Evolutionary conservation across 2,113 vertebrate genomes (phyloP).

Genomic region (Diadophis punctatus): DNA sequence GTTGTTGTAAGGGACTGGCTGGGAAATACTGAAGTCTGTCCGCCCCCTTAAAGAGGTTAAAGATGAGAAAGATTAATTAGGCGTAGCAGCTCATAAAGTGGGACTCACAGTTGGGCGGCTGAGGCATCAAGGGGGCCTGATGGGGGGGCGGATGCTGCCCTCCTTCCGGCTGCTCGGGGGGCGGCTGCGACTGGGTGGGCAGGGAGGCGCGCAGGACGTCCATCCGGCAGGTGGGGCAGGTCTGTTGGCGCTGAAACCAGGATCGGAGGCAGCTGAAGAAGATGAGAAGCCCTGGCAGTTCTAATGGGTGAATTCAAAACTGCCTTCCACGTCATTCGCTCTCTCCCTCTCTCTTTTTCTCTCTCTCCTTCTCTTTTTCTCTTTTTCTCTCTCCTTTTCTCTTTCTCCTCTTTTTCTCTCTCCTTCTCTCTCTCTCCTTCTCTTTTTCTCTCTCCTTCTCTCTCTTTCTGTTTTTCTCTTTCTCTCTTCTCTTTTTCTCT

Average conservation of each 20-base stretch:
- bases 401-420: too few species aligned
- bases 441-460: too few species aligned
- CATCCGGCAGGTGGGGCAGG: conserved; percentile 95
- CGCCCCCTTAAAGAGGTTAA: background rate
- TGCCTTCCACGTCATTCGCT: background rate
- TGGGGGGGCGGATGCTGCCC: conserved; percentile 58
- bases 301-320: background rate
- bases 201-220: conserved; percentile 86
- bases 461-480: too few species aligned
- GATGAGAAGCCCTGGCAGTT: background rate
- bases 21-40: too few species aligned
- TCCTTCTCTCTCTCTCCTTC: too few species aligned
- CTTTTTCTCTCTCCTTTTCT: too few species aligned
- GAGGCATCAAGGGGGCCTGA: conserved; percentile 67
- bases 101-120: conserved; percentile 79
- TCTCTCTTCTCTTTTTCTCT: too few species aligned
- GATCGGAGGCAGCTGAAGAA: conserved; percentile 86
- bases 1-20: background rate
- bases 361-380: background rate
- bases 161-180: conserved; percentile 66
- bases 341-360: background rate
- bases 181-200: conserved; percentile 74
- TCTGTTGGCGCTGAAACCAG: conserved; percentile 97
- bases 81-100: background rate
- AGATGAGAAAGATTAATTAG: background rate